These are phyloP conservation scores for Camelus bactrianus DNA, from an alignment of 2,113 vertebrate genomes.

Conservation along the genomic window DNA sequence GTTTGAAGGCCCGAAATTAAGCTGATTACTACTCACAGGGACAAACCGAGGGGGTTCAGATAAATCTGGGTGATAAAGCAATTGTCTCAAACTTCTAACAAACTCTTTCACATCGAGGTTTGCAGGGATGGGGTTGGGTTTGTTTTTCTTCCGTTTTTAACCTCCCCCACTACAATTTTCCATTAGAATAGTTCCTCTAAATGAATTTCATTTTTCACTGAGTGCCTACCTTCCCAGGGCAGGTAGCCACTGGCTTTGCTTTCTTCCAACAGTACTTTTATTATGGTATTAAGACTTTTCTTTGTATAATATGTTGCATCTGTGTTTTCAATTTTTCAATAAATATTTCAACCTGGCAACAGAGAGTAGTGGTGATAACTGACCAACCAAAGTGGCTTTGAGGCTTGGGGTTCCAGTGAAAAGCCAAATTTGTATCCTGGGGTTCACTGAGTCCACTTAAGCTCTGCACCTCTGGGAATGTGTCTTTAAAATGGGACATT, in stretches of 20 bases:
- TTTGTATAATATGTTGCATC: conserved; percentile 80
- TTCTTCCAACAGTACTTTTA: conserved; percentile 62
- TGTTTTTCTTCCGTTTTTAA: conserved; percentile 67
- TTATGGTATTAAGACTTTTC: conserved; percentile 73
- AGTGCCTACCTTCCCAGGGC: conserved; percentile 73
- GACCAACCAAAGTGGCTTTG: neutral
- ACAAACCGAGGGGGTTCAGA: conserved; percentile 30
- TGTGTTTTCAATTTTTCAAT: conserved; percentile 88
- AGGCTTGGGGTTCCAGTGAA: neutral
- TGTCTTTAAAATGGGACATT: neutral
- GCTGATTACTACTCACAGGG: conserved; percentile 57
- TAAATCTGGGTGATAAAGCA: neutral
- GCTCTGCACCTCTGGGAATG: neutral
- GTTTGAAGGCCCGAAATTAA: conserved; percentile 76
- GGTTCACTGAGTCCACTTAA: neutral
- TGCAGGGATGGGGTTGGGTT: conserved; percentile 55
- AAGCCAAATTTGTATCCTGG: neutral
- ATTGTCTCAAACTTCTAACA: neutral
- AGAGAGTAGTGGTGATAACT: neutral
- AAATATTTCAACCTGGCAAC: conserved; percentile 85
- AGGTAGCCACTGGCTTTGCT: conserved; percentile 54
- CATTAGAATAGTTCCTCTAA: conserved; percentile 55
- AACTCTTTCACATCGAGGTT: neutral
- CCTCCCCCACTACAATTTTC: neutral
- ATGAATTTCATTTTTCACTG: conserved; percentile 56